Percentiles rank a stretch among this genome's conserved stretches.
Conservation (phyloP, 2,797 vertebrate species). For the Alosa sapidissima region DNA sequence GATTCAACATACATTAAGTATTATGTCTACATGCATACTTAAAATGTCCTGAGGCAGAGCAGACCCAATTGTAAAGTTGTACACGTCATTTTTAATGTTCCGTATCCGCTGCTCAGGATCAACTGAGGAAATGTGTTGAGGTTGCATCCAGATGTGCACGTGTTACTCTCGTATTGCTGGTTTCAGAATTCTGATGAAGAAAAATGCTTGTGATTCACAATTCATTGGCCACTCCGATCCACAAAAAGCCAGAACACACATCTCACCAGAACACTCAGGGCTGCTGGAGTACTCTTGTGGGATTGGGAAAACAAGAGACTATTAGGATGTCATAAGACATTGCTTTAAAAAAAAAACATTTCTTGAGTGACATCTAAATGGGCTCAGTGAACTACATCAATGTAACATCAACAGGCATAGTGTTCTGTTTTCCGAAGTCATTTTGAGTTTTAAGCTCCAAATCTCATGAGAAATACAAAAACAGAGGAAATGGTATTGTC, state of each 20-base stretch:
- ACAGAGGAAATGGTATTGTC: no score
- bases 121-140: background rate
- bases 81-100: conserved; percentile 4
- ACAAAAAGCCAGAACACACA: background rate
- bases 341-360: no score
- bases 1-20: background rate
- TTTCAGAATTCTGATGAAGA: background rate
- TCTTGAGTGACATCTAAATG: no score
- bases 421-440: no score
- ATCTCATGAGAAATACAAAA: no score
- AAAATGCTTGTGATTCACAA: background rate
- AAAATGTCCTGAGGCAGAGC: background rate
- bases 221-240: background rate
- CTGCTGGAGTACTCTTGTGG: background rate
- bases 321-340: no score
- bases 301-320: no score
- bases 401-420: no score
- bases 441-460: no score
- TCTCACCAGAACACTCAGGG: background rate
- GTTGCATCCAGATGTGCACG: background rate
- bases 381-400: no score
- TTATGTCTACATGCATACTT: background rate
- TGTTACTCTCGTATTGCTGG: background rate
- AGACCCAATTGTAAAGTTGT: background rate
- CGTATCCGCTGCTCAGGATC: background rate